A percentile compares a stretch with the other conserved stretches of the same genome.
Conservation (phyloP, 2,888 invertebrate species). For the Lepidochrysops patricia region DNA sequence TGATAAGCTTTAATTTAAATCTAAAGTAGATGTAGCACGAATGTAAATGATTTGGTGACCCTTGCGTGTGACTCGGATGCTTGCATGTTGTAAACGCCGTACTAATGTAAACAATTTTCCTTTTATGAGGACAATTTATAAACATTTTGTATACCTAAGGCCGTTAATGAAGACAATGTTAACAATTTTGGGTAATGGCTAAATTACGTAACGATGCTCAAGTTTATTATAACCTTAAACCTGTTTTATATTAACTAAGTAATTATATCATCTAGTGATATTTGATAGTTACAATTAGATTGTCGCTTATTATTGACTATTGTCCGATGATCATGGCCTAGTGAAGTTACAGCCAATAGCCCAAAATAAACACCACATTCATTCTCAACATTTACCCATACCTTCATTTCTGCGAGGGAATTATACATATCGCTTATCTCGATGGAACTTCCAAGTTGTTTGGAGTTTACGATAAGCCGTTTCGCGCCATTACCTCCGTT, state of each 20-base stretch:
- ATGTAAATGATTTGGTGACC: too few relatives aligned
- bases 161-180: too few relatives aligned
- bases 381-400: background rate
- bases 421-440: background rate
- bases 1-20: background rate
- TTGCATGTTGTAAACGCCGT: too few relatives aligned
- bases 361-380: background rate
- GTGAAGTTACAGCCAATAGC: background rate
- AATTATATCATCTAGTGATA: too few relatives aligned
- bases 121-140: background rate
- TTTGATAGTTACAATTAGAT: too few relatives aligned
- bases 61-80: too few relatives aligned
- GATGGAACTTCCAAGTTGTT: background rate
- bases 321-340: too few relatives aligned
- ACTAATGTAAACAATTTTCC: background rate
- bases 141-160: background rate
- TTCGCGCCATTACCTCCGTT: conserved; percentile 3
- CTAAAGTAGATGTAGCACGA: background rate
- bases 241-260: too few relatives aligned
- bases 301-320: too few relatives aligned
- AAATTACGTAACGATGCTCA: too few relatives aligned
- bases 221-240: too few relatives aligned
- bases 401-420: background rate
- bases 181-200: too few relatives aligned
- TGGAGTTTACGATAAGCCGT: background rate